Evolutionary conservation across 2,113 vertebrate genomes (phyloP), one percentile per base, ranked within the genome.

Genomic region (Anser brachyrhynchus): DNA sequence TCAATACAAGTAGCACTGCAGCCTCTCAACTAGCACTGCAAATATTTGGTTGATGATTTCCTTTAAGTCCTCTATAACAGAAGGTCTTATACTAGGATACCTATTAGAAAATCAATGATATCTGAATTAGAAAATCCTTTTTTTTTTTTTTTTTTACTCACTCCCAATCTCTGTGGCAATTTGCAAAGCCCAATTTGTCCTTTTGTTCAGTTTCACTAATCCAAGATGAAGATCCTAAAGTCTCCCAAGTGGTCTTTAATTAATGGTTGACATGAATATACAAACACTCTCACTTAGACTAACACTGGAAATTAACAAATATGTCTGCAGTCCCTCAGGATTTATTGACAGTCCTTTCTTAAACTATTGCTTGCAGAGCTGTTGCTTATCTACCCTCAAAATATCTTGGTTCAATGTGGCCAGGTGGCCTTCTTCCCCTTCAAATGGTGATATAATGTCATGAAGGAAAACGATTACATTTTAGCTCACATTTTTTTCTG

Each of bases 201-300:
- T 95, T 97, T 96, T 93, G 61, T 78, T 95, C 57, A 51, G 43
- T 90, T 93, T 95, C 71, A 70, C 84, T 96, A 94, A 97, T 91
- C 81, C 78, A 92, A 89, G 58, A 97, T 94, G 93, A 95, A 97
- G 94, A 97, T 74, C 88, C 96, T 96, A 95, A 97, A 89, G 72
- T 92, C 35, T 88, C 92, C 90, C 89, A 90, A 89, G 82, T 83
- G 94, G 29, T 35, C 79, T 70, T 95, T 97, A 97, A 97, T 97
- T 97, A 97, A 92, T 88, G 80, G 64, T 66, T 95, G 87, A 86
- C 77, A 84, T 64, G 41, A 96, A 95, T 84, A 75, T 6, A 84
- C 46, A 88, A 95, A 73, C 71, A 89, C 13, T 67, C 33, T 41
- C 65, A 39, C 39, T 59, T 75, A 82, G 37, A 84, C 71, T 87